Evolutionary conservation across 2,888 invertebrate species (phyloP), one percentile per base, ranked within the genome.

Genomic region (Microdon myrmicae): DNA sequence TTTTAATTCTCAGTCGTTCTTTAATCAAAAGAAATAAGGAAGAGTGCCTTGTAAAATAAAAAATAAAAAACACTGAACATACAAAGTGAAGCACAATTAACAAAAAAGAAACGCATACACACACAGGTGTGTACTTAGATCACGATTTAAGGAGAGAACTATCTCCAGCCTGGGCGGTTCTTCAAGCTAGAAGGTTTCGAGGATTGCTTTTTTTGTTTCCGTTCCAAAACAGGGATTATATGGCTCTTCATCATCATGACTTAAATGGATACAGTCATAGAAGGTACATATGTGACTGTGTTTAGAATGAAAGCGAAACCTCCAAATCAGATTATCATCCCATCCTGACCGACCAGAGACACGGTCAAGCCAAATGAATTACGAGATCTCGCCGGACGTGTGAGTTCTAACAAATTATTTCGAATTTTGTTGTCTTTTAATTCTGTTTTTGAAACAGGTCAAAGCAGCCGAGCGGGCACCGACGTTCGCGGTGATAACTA

Each of bases 401-500:
- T 48, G 64, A 64, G 23, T 47, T n/a, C 51, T 51, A 51, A 64
- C 64, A 64, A 64, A 58, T 64, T 64, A 64, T 51, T 64, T 51
- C 19, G 19, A 45, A 37, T 49, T 49, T 44, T 56, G 39, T 56
- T n/a, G n/a, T n/a, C n/a, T n/a, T n/a, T n/a, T n/a, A n/a, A n/a
- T n/a, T n/a, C n/a, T n/a, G n/a, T n/a, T n/a, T n/a, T n/a, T n/a
- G n/a, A n/a, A n/a, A n/a, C n/a, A n/a, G n/a, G 43, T 49, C 49
- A 47, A 41, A 39, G 39, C 29, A 32, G 49, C 35, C 31, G 23
- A 39, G 26, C 31, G 45, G 8, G 22, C 31, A 39, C 45, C 41
- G 41, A 39, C 37, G 29, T 38, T 26, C 23, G 26, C 13, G 26
- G 41, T 45, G 47, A 43, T 47, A 51, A 28, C 64, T 58, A 64